A percentile compares a stretch with the other conserved stretches of the same genome.
Conservation (phyloP, 2,797 vertebrate genomes). For the Petrocephalus schoutedeni region DNA sequence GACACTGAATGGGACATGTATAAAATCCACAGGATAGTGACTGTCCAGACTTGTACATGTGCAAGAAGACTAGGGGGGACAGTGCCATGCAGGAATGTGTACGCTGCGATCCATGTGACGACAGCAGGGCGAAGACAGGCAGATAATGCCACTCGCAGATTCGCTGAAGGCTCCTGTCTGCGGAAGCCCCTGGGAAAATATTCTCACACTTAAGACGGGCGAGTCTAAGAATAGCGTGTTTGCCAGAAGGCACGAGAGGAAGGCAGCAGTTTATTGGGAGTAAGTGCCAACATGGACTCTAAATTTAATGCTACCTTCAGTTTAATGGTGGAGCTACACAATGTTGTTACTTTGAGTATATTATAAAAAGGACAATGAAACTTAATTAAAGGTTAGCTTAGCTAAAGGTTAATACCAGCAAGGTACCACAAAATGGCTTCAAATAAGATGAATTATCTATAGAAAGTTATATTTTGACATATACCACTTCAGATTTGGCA, state of each 20-base stretch:
- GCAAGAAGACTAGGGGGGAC: not conserved
- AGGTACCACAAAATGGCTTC: not conserved
- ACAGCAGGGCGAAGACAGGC: not conserved
- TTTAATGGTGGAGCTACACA: not conserved
- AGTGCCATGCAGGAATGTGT: not conserved
- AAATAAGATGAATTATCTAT: slow-evolving; percentile 3
- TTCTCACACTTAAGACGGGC: slow-evolving; percentile 12
- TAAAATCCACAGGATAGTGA: not conserved
- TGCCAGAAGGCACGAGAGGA: slow-evolving; percentile 1
- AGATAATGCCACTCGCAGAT: slow-evolving; percentile 13
- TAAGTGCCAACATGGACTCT: not conserved
- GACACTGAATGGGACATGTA: not conserved
- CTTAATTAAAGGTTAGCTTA: not conserved
- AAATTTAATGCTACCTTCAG: not conserved
- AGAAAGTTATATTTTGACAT: not conserved
- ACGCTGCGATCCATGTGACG: not conserved
- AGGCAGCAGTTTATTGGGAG: not conserved
- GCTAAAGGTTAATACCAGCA: not conserved
- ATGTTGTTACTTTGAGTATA: not conserved
- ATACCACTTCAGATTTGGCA: not conserved
- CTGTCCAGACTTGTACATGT: not conserved
- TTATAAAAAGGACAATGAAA: not conserved
- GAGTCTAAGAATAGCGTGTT: slow-evolving; percentile 7
- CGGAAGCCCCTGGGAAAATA: slow-evolving; percentile 19
- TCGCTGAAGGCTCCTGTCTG: slow-evolving; percentile 21